These are phyloP conservation scores for Stramonita haemastoma DNA, from an alignment of 2,888 invertebrate genomes.

Conservation along the genomic window DNA sequence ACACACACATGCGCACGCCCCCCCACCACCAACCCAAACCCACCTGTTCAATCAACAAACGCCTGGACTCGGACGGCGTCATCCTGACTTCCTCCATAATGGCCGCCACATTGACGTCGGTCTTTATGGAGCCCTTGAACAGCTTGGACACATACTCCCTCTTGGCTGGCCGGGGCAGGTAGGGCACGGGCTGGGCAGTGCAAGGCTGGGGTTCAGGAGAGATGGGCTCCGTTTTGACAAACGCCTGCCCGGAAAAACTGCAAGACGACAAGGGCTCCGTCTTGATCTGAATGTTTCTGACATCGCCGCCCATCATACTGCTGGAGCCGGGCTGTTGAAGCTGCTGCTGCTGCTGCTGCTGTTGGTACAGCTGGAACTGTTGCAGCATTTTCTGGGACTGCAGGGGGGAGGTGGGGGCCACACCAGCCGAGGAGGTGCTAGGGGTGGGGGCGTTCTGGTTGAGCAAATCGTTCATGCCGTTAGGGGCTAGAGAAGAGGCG, in stretches of 20 bases:
- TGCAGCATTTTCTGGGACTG: not conserved
- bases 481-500: not conserved
- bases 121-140: not conserved
- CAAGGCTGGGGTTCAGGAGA: constrained; percentile 18
- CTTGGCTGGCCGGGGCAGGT: not conserved
- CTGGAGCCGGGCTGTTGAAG: constrained; percentile 3
- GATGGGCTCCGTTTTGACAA: constrained; percentile 35
- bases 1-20: not conserved
- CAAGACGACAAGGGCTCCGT: constrained; percentile 48
- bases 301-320: not conserved
- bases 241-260: not conserved
- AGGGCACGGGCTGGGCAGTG: not conserved
- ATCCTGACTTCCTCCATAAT: constrained; percentile 61
- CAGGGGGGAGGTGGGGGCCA: not conserved
- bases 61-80: constrained; percentile 59
- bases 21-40: not conserved
- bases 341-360: not conserved
- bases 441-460: not conserved
- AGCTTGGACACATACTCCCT: not conserved
- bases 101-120: constrained; percentile 32
- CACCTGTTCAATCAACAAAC: constrained; percentile 77
- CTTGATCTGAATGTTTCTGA: constrained; percentile 48
- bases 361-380: constrained; percentile 17
- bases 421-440: constrained; percentile 47
- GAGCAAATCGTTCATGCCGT: constrained; percentile 18